Conservation (phyloP, 2,113 vertebrate species). For the Rhadina sibilatrix region DNA sequence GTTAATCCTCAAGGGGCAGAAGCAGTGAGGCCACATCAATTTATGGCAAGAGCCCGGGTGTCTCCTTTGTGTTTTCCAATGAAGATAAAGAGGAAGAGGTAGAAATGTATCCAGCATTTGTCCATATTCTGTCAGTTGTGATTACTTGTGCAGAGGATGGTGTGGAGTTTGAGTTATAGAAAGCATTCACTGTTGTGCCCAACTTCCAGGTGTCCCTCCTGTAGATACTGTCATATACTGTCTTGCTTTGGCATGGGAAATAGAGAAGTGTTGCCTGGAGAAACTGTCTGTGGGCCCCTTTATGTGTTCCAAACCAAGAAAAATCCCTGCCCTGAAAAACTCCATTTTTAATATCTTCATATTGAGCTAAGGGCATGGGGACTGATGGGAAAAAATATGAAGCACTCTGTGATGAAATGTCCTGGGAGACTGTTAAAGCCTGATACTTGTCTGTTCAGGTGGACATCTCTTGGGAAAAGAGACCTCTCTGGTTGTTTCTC, state of each 20-base stretch:
- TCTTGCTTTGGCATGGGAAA: background rate
- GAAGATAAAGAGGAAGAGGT: background rate
- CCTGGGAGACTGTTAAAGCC: background rate
- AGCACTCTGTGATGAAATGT: background rate
- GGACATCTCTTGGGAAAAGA: background rate
- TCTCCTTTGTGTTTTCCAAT: background rate
- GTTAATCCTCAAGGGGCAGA: background rate
- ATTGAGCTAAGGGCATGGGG: background rate
- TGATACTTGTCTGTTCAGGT: background rate
- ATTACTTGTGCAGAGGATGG: background rate
- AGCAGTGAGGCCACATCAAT: background rate
- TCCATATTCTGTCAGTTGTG: background rate
- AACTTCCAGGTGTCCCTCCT: background rate
- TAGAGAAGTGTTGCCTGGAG: background rate
- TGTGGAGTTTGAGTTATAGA: background rate
- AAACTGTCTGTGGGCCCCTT: background rate
- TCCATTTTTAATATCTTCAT: background rate
- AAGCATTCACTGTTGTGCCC: background rate
- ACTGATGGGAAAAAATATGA: background rate
- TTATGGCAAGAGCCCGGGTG: background rate
- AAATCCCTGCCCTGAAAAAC: background rate
- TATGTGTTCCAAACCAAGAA: background rate
- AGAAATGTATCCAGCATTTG: background rate
- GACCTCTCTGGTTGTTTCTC: background rate
- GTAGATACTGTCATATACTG: background rate